Evolutionary conservation across 1,140 invertebrate species (phyloP).

Genomic region (Thereuonema tuberculata): DNA sequence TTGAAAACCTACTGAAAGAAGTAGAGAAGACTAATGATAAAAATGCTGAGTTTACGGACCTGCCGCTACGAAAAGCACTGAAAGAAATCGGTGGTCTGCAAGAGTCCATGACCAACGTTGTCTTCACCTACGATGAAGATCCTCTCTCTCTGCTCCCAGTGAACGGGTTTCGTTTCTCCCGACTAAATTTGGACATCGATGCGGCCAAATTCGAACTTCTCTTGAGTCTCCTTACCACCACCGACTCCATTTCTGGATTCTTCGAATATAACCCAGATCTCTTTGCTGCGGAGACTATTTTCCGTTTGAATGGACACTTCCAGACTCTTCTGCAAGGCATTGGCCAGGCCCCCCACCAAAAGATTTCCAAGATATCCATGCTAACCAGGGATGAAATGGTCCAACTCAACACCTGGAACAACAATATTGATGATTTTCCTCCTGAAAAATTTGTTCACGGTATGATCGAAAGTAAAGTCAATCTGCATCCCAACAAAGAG

Average conservation of each 20-base stretch:
- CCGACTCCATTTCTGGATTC: background rate
- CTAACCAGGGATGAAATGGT: background rate
- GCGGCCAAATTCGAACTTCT: background rate
- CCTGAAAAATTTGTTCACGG: background rate
- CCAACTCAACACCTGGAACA: background rate
- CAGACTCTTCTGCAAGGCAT: background rate
- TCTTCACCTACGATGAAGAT: background rate
- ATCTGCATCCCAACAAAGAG: background rate
- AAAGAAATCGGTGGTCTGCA: background rate
- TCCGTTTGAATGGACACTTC: background rate
- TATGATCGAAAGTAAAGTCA: background rate
- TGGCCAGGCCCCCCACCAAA: background rate
- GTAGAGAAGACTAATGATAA: background rate
- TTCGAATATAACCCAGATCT: constrained; percentile 4
- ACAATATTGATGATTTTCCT: background rate
- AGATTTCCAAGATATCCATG: background rate
- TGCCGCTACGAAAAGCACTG: background rate
- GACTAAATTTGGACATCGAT: background rate
- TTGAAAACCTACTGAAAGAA: background rate
- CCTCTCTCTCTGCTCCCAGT: background rate
- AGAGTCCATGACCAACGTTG: background rate
- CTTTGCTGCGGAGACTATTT: background rate
- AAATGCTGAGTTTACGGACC: background rate
- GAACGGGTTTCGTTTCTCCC: background rate
- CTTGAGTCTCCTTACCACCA: background rate